phyloP scores from a whole-genome alignment of 2,888 invertebrate genomes.

The Meandrusa payeni region DNA sequence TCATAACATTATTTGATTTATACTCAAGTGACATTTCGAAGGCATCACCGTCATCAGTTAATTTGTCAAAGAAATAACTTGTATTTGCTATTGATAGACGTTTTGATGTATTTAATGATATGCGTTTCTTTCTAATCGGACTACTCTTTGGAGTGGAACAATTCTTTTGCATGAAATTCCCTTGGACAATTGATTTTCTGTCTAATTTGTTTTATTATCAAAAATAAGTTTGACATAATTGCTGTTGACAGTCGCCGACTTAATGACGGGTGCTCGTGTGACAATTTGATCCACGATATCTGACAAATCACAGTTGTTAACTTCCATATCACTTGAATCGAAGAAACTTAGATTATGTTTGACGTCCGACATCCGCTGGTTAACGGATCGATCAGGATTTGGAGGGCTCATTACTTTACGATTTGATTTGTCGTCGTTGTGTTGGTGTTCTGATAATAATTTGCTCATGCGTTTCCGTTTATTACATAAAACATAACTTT shows the following conservation, averaged over 20 bases:
- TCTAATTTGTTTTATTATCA: conserved; percentile 30
- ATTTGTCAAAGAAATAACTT: conserved; percentile 79
- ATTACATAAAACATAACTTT: conserved; percentile 60
- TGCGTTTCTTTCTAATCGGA: conserved; percentile 40
- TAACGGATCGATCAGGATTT: too few relatives aligned
- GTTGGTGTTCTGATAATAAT: neutral
- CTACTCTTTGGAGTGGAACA: conserved; percentile 66
- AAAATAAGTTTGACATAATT: conserved; percentile 61
- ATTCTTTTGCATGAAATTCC: conserved; percentile 47
- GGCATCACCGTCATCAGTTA: conserved; percentile 75
- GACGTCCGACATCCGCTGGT: too few relatives aligned
- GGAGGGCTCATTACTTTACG: neutral
- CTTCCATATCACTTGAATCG: conserved; percentile 40
- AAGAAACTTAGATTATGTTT: conserved; percentile 46
- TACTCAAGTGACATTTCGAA: conserved; percentile 82
- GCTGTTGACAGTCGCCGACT: conserved; percentile 56
- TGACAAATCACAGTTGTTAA: conserved; percentile 53
- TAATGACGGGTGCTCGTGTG: conserved; percentile 42
- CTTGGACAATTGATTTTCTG: conserved; percentile 37
- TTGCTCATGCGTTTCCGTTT: conserved; percentile 42
- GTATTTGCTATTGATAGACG: conserved; percentile 47
- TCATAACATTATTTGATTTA: conserved; percentile 47
- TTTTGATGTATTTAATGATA: conserved; percentile 37
- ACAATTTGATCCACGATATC: conserved; percentile 65
- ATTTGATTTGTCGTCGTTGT: neutral